Evolutionary conservation across 2,113 vertebrate genomes (phyloP), one percentile per base, ranked within the genome.

Genomic region (Gadus macrocephalus): DNA sequence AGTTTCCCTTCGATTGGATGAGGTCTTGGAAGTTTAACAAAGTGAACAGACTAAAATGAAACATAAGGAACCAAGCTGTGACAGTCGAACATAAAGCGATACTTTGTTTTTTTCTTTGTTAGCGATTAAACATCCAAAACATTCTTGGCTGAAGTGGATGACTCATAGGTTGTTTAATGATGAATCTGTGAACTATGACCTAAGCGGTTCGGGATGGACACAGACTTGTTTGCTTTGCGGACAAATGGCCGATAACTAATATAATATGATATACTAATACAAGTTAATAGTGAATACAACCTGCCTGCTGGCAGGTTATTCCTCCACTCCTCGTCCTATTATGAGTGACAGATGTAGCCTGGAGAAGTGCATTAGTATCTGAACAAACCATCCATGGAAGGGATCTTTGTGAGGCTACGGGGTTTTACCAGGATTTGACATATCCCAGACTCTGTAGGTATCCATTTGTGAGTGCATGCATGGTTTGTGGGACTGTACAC

Each of bases 341-440:
- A 70, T 42, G 38, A 70, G 60, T 67, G 66, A 69, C 62, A 67
- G 63, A 62, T 74, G 64, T 67, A 67, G 9, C 53, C 11, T 19
- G 31, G n/a, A 66, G 28, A 82, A 42, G 59, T 35, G 35, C n/a
- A 63, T 70, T 55, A 62, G 17, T n/a, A 49, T 58, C 42, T 49
- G 42, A 8, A 49, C 5, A 8, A 8, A 49, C 42, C 42, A 49
- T 5, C 42, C 42, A 49, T 5, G 62, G 22, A 5, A 49, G 42
- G 62, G 22, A 5, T 31, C 25, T 28, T 15, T 64, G 62, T 28
- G 27, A 28, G 27, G 9, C 25, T 64, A 11, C 17, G 25, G 28
- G 28, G 28, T 31, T 31, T 31, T 31, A 31, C 28, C 28, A 31
- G 28, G 28, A 31, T 31, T 31, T 31, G 28, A 31, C 28, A 31